Percentiles rank a stretch among this genome's conserved stretches.
phyloP scores from a whole-genome alignment of 37 sponge, comb jelly and placozoan genomes.

The Spongilla lacustris region DNA sequence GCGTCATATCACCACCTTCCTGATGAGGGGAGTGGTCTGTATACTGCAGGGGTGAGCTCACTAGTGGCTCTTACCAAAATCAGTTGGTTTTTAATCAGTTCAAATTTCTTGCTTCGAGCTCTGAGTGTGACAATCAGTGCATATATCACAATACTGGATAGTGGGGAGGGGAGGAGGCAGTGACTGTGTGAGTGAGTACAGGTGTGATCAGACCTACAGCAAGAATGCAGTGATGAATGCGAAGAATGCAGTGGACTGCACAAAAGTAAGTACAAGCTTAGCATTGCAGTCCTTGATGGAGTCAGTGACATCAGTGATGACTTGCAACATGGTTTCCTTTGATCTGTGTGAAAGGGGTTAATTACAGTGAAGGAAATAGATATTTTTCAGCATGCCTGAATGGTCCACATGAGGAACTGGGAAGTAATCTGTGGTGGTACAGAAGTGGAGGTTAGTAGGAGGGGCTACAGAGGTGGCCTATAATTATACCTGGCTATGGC shows the following conservation, averaged over 20 bases:
- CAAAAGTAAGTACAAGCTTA: conserved; percentile 52
- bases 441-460: not conserved
- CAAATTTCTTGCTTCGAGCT: conserved; percentile 48
- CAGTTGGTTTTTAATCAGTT: conserved; percentile 80
- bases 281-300: conserved; percentile 34
- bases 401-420: conserved; percentile 79
- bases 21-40: not conserved
- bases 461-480: not conserved
- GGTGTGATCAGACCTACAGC: not conserved
- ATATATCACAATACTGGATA: conserved; percentile 59
- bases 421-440: conserved; percentile 53
- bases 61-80: conserved; percentile 59
- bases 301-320: conserved; percentile 35
- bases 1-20: conserved; percentile 69
- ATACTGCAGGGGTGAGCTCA: no score
- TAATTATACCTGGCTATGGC: conserved; percentile 33
- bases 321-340: conserved; percentile 8
- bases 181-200: not conserved
- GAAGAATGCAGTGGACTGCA: conserved; percentile 55
- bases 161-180: not conserved
- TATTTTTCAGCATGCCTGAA: conserved; percentile 45
- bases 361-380: not conserved
- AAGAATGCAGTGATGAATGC: not conserved
- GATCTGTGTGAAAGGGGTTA: conserved; percentile 30
- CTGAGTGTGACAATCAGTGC: conserved; percentile 43